These are phyloP conservation scores for Alouatta caraya DNA, from an alignment of 2,797 vertebrate genomes.

Conservation along the genomic window DNA sequence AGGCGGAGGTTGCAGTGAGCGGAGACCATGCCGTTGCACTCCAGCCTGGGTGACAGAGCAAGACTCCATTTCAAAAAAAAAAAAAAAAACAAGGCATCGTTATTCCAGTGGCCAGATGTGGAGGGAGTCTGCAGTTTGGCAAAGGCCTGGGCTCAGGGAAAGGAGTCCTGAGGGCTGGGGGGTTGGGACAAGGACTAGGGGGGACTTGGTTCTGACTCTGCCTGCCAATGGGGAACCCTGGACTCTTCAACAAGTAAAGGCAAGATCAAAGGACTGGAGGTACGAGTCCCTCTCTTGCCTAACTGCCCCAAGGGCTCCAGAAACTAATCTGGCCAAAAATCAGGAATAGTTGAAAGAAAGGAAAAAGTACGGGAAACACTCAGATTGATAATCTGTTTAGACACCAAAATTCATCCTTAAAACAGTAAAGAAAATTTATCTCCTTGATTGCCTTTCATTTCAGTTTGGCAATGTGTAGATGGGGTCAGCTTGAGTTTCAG, in stretches of 20 bases:
- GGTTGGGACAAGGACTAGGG: background rate
- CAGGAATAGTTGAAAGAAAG: background rate
- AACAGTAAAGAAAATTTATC: background rate
- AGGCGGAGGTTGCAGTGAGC: no score
- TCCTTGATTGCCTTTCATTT: background rate
- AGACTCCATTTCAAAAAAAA: background rate
- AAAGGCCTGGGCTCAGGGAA: background rate
- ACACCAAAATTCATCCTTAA: background rate
- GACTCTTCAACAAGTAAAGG: background rate
- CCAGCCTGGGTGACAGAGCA: no score
- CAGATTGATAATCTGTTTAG: background rate
- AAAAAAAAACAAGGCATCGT: background rate
- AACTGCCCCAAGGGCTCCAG: background rate
- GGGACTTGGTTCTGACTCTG: background rate
- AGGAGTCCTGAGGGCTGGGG: background rate
- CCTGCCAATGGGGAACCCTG: background rate
- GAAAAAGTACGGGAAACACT: background rate
- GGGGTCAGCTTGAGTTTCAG: background rate
- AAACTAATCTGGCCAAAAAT: slow-evolving; percentile 11
- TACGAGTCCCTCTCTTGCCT: slow-evolving; percentile 37
- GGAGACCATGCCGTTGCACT: no score
- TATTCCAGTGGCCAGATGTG: background rate
- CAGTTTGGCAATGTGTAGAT: background rate
- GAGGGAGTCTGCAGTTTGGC: background rate
- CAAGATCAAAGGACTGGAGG: background rate